A percentile compares a stretch with the other conserved stretches of the same genome.
phyloP scores from a whole-genome alignment of 1,140 invertebrate genomes.

The Drosophila bifasciata region DNA sequence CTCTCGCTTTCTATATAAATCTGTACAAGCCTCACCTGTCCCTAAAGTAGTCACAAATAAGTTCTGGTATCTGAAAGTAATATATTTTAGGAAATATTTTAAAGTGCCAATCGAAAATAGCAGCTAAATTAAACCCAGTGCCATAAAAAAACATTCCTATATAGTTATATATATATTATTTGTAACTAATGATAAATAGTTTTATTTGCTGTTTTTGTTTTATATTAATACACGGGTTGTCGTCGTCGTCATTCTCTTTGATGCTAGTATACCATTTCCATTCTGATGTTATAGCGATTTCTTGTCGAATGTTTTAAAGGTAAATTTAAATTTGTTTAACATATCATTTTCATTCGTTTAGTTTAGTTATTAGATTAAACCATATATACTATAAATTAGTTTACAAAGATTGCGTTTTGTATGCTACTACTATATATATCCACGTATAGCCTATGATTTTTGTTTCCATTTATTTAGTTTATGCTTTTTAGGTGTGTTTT shows the following conservation, averaged over 20 bases:
- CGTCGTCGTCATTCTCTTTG: conserved; percentile 17
- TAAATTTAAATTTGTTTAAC: conserved; percentile 46
- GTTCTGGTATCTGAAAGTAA: too few species aligned
- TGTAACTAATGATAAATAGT: conserved; percentile 75
- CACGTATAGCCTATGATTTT: too few species aligned
- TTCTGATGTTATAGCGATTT: conserved; percentile 5
- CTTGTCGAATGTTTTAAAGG: conserved; percentile 27
- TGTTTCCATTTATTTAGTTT: conserved; percentile 1
- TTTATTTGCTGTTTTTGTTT: conserved; percentile 64
- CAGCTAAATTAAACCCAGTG: too few species aligned
- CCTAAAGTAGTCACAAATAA: too few species aligned
- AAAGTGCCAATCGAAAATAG: too few species aligned
- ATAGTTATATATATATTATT: conserved; percentile 22
- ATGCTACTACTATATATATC: too few species aligned
- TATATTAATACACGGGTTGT: conserved; percentile 33
- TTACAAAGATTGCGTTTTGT: conserved; percentile 12
- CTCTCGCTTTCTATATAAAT: too few species aligned
- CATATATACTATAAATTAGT: conserved; percentile 38
- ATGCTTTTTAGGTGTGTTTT: conserved; percentile 9
- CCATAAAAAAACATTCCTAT: neutral
- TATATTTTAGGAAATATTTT: too few species aligned
- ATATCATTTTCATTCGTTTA: conserved; percentile 46
- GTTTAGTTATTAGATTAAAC: conserved; percentile 40
- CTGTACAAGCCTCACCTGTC: too few species aligned
- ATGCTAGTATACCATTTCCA: conserved; percentile 46